These are phyloP conservation scores for Geodia barretti DNA, from an alignment of 37 sponge, comb jelly and placozoan genomes.

Conservation along the genomic window DNA sequence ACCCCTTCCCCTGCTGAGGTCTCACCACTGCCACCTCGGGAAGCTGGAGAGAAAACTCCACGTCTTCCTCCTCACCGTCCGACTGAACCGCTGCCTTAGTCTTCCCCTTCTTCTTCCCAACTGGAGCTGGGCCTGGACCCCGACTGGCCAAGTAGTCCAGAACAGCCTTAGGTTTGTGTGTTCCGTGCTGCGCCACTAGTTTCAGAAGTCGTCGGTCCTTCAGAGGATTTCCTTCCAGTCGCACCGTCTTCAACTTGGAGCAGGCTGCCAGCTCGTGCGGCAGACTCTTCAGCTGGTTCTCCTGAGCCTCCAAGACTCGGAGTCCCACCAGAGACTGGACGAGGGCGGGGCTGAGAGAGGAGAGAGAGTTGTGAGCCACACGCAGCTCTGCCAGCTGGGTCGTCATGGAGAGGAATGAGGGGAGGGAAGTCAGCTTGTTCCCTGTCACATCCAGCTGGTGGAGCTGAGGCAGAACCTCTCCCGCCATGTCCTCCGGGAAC, in stretches of 20 bases:
- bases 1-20: slow-evolving; percentile 9
- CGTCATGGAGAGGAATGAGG: slow-evolving; percentile 41
- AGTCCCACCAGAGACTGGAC: slow-evolving; percentile 26
- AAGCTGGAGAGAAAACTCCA: not conserved
- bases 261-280: slow-evolving; percentile 77
- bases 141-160: slow-evolving; percentile 77
- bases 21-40: slow-evolving; percentile 34
- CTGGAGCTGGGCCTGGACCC: not conserved
- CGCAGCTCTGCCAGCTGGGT: slow-evolving; percentile 46
- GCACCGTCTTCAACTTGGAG: slow-evolving; percentile 58
- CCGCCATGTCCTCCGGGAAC: slow-evolving; percentile 29
- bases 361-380: slow-evolving; percentile 56
- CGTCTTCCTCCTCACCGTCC: slow-evolving; percentile 41
- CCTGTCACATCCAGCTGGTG: slow-evolving; percentile 61
- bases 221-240: slow-evolving; percentile 77
- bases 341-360: slow-evolving; percentile 9
- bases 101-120: slow-evolving; percentile 25
- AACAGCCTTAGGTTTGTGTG: slow-evolving; percentile 81
- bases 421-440: slow-evolving; percentile 63
- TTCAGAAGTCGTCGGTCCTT: slow-evolving; percentile 77
- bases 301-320: slow-evolving; percentile 49
- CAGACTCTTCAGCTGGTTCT: slow-evolving; percentile 56
- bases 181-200: slow-evolving; percentile 81
- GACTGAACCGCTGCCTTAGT: not conserved
- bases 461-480: slow-evolving; percentile 42